Conservation (phyloP, 1,140 invertebrate genomes). For the Pogonomyrmex barbatus region DNA sequence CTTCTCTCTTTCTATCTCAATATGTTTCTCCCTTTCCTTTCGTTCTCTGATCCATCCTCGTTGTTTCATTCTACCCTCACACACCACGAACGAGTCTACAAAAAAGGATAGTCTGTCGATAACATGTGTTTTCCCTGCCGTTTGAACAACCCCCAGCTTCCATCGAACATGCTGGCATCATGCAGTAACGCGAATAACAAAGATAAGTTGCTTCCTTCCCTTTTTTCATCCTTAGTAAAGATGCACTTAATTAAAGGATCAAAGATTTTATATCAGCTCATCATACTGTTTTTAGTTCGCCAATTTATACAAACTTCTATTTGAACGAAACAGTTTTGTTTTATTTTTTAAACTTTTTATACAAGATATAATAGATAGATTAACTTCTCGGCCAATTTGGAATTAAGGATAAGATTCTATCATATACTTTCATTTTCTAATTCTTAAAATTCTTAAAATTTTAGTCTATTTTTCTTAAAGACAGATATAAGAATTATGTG, state of each 20-base stretch:
- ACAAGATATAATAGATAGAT: neutral
- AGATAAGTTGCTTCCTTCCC: neutral
- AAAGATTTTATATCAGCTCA: conserved; percentile 77
- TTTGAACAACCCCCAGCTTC: conserved; percentile 48
- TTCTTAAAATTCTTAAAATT: neutral
- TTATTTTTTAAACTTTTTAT: neutral
- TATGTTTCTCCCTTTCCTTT: conserved; percentile 54
- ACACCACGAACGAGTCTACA: conserved; percentile 54
- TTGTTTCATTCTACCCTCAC: conserved; percentile 60
- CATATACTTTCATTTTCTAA: neutral
- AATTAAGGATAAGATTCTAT: neutral
- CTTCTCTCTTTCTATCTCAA: conserved; percentile 71
- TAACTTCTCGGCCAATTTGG: neutral
- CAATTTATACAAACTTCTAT: conserved; percentile 71
- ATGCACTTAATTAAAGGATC: conserved; percentile 74
- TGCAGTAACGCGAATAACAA: neutral
- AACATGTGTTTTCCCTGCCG: conserved; percentile 73
- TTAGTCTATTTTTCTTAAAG: neutral
- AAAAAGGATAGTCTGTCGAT: conserved; percentile 72
- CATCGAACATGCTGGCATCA: conserved; percentile 27
- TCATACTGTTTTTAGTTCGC: conserved; percentile 30
- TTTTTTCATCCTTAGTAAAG: conserved; percentile 51
- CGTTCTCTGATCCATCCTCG: conserved; percentile 55
- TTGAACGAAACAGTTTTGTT: neutral
- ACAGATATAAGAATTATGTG: neutral